Base-by-base conservation (phyloP, 1,140 invertebrate species). In the Orius insidiosus region DNA sequence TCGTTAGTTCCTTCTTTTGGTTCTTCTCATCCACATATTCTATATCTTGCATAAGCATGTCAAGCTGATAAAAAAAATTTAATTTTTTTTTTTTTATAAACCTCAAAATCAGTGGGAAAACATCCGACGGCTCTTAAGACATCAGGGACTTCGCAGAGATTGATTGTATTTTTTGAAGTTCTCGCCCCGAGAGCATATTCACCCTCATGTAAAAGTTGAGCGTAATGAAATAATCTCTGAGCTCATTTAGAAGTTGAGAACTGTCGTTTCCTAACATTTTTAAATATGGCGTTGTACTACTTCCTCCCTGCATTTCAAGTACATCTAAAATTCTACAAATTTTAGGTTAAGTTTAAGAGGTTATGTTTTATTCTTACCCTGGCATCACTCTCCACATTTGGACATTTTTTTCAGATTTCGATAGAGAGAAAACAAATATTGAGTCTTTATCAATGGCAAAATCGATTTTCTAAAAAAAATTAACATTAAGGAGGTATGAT, bases 351-450 rank as follows among this genome's bases (percentile, higher is more conserved):
- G 35, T 11, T 36, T 4, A 3, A 11, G 14, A 36, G n/a, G n/a
- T n/a, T n/a, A n/a, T n/a, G n/a, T n/a, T n/a, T n/a, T n/a, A n/a
- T n/a, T n/a, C 38, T 40, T 18, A 40, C 24, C 41, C 41, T 18
- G 19, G 24, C 41, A 43, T 43, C 5, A 43, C 41, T 16, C 41
- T 43, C 41, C 41, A 43, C 41, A 43, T 43, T 14, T 43, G 18
- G 10, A 43, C 41, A 7, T n/a, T n/a, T 31, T 30, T 30, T 32
- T 43, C 41, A 4, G 10, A n/a, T 32, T 31, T 43, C 2, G 3
- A 31, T 5, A 43, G 31, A 31, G 41, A 30, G 16, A 43, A 43
- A 11, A 43, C 19, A 15, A 43, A 43, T 24, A 9, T 31, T 24
- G 24, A 30, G 31, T 43, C 41, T n/a, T 32, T 30, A 24, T 24